Evolutionary conservation across 2,797 vertebrate genomes (phyloP), one percentile per base, ranked within the genome.

Genomic region (Macrochelys suwanniensis): DNA sequence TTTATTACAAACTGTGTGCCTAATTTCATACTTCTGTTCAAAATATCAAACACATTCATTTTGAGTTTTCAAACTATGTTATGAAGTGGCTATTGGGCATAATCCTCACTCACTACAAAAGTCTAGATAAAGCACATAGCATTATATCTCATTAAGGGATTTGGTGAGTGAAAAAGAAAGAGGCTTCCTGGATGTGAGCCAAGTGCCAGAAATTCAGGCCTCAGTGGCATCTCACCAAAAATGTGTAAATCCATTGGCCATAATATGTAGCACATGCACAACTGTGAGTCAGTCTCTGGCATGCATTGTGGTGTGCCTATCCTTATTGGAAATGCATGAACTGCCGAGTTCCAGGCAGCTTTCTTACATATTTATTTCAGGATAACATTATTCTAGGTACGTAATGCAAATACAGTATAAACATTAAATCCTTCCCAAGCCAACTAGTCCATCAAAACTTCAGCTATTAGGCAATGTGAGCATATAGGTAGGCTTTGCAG

Each of bases 161-260:
- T 11, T 61, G 80, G 83, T 59, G 76, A 89, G 13, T 4, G 0
- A 37, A 84, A 90, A 3, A 10, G 86, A 81, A 89, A 77, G 31
- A 49, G 17, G 65, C n/a, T n/a, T n/a, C 10, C n/a, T 68, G 65
- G 65, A 19, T 68, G 33, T 85, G 77, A 42, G 57, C 86, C 80
- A 77, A 25, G 54, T 90, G 71, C 61, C 91, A 93, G 87, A 87
- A 95, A 50, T 54, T 74, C 59, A 76, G 81, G 33, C 65, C 93
- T 85, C 88, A 12, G 49, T 81, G 50, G 6, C 25, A 1, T 82
- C 50, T 78, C 8, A 82, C 47, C 16, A 89, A 47, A 88, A 85
- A 8, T 49, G 28, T 15, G 47, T 54, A 1, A 80, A n/a, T 88
- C 4, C 9, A 12, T 15, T 68, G 21, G 54, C 83, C 1, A 0